Base-by-base conservation (phyloP, 2,797 vertebrate species). In the Gallinago solitaria region DNA sequence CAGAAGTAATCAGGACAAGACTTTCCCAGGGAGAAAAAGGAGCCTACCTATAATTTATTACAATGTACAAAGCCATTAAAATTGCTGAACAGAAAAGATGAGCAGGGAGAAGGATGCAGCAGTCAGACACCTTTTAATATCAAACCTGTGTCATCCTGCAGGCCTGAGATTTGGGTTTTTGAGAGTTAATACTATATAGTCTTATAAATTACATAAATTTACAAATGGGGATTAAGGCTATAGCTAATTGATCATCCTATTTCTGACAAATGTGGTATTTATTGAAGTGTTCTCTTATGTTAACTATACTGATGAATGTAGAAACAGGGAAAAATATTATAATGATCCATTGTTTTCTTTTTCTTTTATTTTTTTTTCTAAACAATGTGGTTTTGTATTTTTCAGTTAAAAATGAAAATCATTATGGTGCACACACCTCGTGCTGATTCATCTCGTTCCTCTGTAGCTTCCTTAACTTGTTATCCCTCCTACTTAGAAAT, bases 381-480 rank as follows among this genome's bases (percentile, higher is more conserved):
- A 76, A 69, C 20, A 43, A 59, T 5, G 3, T 50, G 13, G 0
- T 6, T 77, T 89, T 81, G 12, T 7, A 32, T 19, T 14, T 37
- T 70, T 75, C 33, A 70, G 10, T 64, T 47, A 70, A 53, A 80
- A 92, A 65, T 9, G 30, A 13, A 61, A 65, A 86, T 12, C 5
- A 39, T 47, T 47, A 13, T 1, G 1, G 3, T 67, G 10, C 12
- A 50, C 2, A 8, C 30, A n/a, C 2, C 5, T 74, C 8, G 2
- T 32, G 7, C 2, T 77, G 63, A 41, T 89, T 81, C 1, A 59
- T 45, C 9, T 48, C 7, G 4, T 86, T 77, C 5, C 4, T 53
- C 41, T 67, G 19, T 48, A 27, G 3, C 18, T 86, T 65, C 27
- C 2, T 11, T 57, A 77, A 41, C 4, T 7, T 28, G 9, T 3